Conservation (phyloP, 2,888 invertebrate genomes). For the Macaria notata region DNA sequence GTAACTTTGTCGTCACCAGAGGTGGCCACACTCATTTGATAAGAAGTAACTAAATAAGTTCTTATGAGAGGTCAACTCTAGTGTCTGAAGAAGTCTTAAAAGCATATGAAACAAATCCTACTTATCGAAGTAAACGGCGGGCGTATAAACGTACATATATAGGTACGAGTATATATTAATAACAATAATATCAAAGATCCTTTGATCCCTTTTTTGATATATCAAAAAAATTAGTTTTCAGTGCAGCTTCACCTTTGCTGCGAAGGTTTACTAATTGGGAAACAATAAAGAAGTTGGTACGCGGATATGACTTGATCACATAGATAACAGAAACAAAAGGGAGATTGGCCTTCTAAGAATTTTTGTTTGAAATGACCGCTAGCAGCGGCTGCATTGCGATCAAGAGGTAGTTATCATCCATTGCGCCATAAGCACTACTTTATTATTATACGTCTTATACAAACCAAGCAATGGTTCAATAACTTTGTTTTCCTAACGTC, state of each 20-base stretch:
- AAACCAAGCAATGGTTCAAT: no score
- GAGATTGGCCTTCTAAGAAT: not conserved
- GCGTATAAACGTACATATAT: not conserved
- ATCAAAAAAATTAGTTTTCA: not conserved
- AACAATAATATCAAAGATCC: not conserved
- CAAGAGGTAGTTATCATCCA: not conserved
- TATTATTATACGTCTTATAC: no score
- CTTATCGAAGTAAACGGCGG: not conserved
- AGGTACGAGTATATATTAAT: not conserved
- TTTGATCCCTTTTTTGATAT: not conserved
- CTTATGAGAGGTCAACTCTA: not conserved
- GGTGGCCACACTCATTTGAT: no score
- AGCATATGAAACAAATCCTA: not conserved
- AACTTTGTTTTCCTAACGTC: no score
- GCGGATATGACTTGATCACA: not conserved
- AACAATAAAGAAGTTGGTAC: not conserved
- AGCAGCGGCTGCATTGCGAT: not conserved
- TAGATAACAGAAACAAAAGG: not conserved
- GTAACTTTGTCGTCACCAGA: no score
- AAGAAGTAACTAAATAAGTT: not conserved
- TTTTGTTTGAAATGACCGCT: not conserved
- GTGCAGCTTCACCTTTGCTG: not conserved
- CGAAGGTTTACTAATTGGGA: not conserved
- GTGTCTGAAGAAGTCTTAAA: not conserved
- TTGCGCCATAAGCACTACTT: no score